Evolutionary conservation across 1,140 invertebrate genomes (phyloP).

Genomic region (Megalopta genalis): DNA sequence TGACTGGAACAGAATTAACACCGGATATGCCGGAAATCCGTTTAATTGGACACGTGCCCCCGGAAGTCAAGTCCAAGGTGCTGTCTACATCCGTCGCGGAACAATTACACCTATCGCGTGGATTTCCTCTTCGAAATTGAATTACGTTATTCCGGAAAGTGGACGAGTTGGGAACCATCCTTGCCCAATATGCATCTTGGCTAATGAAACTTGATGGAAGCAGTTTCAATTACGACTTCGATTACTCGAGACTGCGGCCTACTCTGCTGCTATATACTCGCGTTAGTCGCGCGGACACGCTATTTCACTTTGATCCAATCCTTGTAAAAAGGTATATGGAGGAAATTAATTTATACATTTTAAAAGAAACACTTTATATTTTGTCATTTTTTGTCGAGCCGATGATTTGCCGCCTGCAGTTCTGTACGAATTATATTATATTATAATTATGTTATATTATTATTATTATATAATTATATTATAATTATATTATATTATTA

Average conservation of each 20-base stretch:
- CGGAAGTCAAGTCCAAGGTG: neutral
- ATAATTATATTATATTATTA: no score
- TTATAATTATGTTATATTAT: no score
- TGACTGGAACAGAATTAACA: constrained; percentile 12
- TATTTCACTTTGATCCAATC: no score
- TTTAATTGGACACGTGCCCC: constrained; percentile 2
- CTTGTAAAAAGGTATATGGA: no score
- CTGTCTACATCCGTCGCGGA: neutral
- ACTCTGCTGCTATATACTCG: neutral
- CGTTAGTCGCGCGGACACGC: no score
- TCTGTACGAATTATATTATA: no score
- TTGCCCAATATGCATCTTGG: neutral
- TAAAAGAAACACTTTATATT: no score
- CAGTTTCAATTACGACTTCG: neutral
- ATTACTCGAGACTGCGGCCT: neutral
- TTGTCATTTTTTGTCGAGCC: no score
- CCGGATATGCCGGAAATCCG: constrained; percentile 1
- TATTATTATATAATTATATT: no score
- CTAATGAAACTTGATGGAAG: neutral
- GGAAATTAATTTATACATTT: no score
- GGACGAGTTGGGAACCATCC: neutral
- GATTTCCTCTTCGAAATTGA: neutral
- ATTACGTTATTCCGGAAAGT: neutral
- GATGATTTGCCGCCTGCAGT: no score
- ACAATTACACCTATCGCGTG: neutral